Base-by-base conservation (phyloP, 2,888 invertebrate genomes). In the Clistopyga incitator region DNA sequence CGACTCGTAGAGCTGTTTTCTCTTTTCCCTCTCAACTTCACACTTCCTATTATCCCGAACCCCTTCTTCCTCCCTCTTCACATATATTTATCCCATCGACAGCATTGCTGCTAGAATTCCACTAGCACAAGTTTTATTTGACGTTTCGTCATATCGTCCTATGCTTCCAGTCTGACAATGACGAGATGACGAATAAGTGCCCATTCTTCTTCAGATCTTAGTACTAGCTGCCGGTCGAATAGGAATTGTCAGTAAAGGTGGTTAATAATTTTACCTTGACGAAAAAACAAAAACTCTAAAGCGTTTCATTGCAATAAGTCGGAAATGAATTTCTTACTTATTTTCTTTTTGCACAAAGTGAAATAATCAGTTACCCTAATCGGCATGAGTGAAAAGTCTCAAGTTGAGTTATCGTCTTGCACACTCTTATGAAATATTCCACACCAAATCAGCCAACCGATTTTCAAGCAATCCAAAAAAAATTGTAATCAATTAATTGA, bases 1-100 rank as follows among this genome's bases (percentile, higher is more conserved):
- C 67, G 15, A n/a, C 13, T 67, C 56, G 34, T 56, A 67, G 29
- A 54, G 6, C 68, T 77, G 20, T 29, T 70, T 29, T 34, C 25
- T 25, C 23, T 13, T 50, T 34, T 18, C 23, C 10, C 23, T 54
- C 23, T 20, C 23, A 29, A n/a, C 18, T 67, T 45, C 18, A 10
- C 38, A 6, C 47, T 8, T 52, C 25, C 68, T 15, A 68, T 29
- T 68, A 50, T n/a, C 50, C 10, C 47, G 3, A 47, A 13, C n/a
- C 50, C 50, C 50, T 18, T 50, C 50, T n/a, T 18, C 50, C 50
- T 18, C 50, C n/a, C 18, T 50, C 6, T 50, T 6, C n/a, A 3
- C n/a, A 15, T 50, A 15, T 50, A 15, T 50, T n/a, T 50, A 20
- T 23, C 54, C 10, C 54, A 52, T 50, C 15, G 18, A 29, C 70